phyloP scores from a whole-genome alignment of 2,113 vertebrate genomes.

The Calidris pygmaea region DNA sequence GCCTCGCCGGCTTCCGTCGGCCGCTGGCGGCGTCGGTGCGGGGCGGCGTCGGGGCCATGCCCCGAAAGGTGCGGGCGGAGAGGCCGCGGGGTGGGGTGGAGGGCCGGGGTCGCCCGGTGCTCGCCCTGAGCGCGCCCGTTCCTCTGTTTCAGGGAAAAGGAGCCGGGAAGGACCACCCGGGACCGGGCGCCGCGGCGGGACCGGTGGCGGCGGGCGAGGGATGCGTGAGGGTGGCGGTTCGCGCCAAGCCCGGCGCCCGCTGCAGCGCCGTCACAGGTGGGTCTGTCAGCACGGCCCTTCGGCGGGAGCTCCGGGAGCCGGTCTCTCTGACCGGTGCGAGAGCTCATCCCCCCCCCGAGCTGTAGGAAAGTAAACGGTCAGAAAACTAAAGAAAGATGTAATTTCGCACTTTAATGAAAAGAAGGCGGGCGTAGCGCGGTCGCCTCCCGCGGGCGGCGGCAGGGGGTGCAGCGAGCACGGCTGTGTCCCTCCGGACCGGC shows the following conservation, averaged over 20 bases:
- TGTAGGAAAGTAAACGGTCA: no score
- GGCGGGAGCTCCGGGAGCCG: not conserved
- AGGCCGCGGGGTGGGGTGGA: no score
- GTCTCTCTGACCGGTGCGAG: rapidly evolving
- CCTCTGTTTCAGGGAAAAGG: not conserved
- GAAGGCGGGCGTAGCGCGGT: rapidly evolving
- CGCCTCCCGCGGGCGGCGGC: not conserved
- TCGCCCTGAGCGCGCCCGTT: not conserved
- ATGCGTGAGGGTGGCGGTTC: constrained; percentile 76
- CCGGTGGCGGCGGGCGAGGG: constrained; percentile 50
- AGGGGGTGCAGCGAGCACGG: not conserved
- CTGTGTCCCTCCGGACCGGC: not conserved
- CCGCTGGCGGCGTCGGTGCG: not conserved
- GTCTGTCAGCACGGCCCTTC: not conserved
- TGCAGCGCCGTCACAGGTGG: constrained; percentile 69
- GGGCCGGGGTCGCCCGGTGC: not conserved
- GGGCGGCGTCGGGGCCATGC: not conserved
- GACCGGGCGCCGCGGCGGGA: not conserved
- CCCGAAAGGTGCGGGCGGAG: constrained; percentile 14
- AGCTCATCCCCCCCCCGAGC: rapidly evolving
- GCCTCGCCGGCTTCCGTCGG: not conserved
- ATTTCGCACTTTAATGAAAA: rapidly evolving
- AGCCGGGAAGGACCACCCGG: not conserved
- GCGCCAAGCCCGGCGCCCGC: constrained; percentile 87
- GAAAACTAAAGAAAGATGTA: rapidly evolving